Evolutionary conservation across 1,140 invertebrate species (phyloP).

Genomic region (Drosophila nigromelanica): DNA sequence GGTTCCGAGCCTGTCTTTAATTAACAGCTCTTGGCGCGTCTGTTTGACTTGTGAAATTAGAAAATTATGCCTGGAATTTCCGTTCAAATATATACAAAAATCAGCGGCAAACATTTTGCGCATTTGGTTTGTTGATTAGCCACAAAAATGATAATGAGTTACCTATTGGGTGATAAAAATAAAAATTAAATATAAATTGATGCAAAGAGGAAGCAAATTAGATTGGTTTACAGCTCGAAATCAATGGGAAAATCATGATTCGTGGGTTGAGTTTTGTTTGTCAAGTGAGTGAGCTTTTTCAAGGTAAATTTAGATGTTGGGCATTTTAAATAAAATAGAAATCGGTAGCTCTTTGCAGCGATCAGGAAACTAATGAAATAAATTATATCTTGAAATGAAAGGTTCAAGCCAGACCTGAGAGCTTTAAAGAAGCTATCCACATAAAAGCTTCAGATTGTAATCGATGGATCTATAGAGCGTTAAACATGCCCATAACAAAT

Average conservation of each 20-base stretch:
- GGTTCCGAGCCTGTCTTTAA: conserved; percentile 47
- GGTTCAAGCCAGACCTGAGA: no score
- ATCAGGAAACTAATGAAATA: no score
- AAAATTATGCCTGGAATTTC: conserved; percentile 80
- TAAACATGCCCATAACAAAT: no score
- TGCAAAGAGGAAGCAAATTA: conserved; percentile 21
- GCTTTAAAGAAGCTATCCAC: no score
- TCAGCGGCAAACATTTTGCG: conserved; percentile 44
- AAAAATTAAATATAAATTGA: conserved; percentile 2
- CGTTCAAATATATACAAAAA: conserved; percentile 49
- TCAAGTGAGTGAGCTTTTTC: no score
- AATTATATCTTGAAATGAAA: no score
- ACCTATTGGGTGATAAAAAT: conserved; percentile 15
- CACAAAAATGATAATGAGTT: conserved; percentile 49
- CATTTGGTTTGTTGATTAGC: conserved; percentile 57
- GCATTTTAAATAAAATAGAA: no score
- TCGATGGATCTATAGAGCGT: no score
- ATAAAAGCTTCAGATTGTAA: no score
- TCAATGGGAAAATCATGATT: conserved; percentile 9
- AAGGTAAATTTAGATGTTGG: no score
- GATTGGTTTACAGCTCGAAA: conserved; percentile 15
- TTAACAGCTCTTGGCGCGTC: conserved; percentile 62
- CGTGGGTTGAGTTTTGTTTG: background rate
- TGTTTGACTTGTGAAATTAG: conserved; percentile 71
- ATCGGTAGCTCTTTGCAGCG: no score